Evolutionary conservation across 2,113 vertebrate species (phyloP), one percentile per base, ranked within the genome.

Genomic region (Podarcis raffonei): DNA sequence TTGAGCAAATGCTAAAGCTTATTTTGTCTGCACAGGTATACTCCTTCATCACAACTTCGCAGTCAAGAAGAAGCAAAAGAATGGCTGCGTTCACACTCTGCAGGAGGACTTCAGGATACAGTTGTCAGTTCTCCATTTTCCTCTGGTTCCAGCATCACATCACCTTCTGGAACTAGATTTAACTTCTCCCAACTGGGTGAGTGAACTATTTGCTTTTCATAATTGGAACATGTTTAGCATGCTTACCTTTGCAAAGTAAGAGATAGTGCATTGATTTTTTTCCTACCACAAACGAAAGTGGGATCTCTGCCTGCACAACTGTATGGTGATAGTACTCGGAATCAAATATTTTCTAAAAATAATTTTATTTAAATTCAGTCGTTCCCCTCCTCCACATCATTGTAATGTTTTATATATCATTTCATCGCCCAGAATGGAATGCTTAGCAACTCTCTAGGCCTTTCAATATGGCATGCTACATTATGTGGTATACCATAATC

Each of bases 101-200:
- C 98, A 11, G 98, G 98, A 15, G 99, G 99, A 15, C 97, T 99
- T 72, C 99, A 99, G 97, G 99, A 99, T 68, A 98, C 98, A 0
- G 96, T 96, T 89, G 96, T 96, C 91, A 99, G 97, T 94, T 99
- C 99, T 1, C 99, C 99, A 0, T 99, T 99, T 93, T 99, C 98
- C 12, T 98, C 99, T 2, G 97, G 98, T 74, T 99, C 99, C 94
- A 99, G 98, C 84, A 93, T 99, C 76, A 99, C 98, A 42, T 99
- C 99, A 4, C 99, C 99, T 30, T 99, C 98, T 1, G 98, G 98
- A 83, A 99, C 98, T 0, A 97, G 99, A 92, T 99, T 99, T 95
- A 99, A 98, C 97, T 99, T 99, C 62, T 98, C 97, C 0, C 98
- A 99, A 95, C 98, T 99, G 1, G 98, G 99, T 99, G 97, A 93